Evolutionary conservation across 2,113 vertebrate genomes (phyloP), one percentile per base, ranked within the genome.

Genomic region (Mastomys coucha): DNA sequence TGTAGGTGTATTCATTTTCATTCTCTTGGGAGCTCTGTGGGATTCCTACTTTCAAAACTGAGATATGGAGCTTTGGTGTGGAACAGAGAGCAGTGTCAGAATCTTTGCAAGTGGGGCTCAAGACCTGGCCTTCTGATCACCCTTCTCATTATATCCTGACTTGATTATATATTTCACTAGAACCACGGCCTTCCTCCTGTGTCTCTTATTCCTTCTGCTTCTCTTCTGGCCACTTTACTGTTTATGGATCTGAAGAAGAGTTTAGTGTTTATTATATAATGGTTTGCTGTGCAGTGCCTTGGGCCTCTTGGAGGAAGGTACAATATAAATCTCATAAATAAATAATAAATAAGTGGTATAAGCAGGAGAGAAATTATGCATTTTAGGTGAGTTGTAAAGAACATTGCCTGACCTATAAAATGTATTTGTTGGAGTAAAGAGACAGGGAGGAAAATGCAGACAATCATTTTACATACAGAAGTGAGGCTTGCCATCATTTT

Each of bases 381-480:
- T 91, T 97, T 97, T 95, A 96, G 88, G 93, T 95, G 96, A 92
- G 86, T 87, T 96, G 91, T 97, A 95, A 97, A 97, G 95, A 94
- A 84, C 67, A 20, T 22, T 60, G 92, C 91, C 97, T 92, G 94
- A 90, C 39, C 90, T 89, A 60, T 96, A 94, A 95, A 95, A 60
- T 88, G 42, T 91, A 75, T 96, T 97, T 87, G 67, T 92, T 95
- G 88, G 81, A 80, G 76, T 39, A 96, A 89, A 86, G 76, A 95
- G 93, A 33, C 77, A 72, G 93, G 53, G 67, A 49, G 88, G 77
- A 77, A 95, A 95, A 49, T 91, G 56, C 45, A 91, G 85, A 82
- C 60, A 24, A 70, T 70, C 65, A 63, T 58, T 14, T 24, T 78
- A 49, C 0, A 4, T 49, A 65, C 5, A 58, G 75, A 60, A 80